These are phyloP conservation scores for Lucilia cuprina DNA, from an alignment of 1,140 invertebrate genomes.

Conservation along the genomic window DNA sequence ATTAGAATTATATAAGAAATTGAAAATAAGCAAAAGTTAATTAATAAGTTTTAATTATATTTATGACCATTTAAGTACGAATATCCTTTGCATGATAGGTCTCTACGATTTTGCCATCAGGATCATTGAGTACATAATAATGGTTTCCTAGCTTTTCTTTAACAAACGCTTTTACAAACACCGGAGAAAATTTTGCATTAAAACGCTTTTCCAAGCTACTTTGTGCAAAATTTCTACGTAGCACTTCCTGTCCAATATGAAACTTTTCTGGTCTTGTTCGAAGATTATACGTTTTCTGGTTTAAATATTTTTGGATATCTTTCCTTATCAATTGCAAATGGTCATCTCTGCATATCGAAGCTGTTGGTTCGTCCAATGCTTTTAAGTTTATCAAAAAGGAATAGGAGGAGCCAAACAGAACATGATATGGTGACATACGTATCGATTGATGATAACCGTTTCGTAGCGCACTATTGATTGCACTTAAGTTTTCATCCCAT, in stretches of 20 bases:
- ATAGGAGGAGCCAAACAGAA: neutral
- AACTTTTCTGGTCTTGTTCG: neutral
- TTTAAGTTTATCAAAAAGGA: neutral
- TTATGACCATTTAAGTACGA: neutral
- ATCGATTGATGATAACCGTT: conserved; percentile 30
- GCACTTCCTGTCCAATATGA: too few relatives aligned
- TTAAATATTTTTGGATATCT: neutral
- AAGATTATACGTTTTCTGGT: neutral
- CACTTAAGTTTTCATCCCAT: conserved; percentile 41
- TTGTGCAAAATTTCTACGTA: neutral
- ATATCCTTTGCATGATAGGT: too few relatives aligned
- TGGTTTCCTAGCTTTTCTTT: neutral
- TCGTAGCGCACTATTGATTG: conserved; percentile 38
- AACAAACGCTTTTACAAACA: neutral
- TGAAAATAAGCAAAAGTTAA: too few relatives aligned
- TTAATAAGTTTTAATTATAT: too few relatives aligned
- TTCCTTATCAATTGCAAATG: neutral
- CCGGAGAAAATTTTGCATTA: neutral
- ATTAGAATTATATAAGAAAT: too few relatives aligned
- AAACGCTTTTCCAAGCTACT: neutral
- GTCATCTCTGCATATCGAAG: neutral
- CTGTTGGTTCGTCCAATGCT: neutral
- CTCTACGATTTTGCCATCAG: neutral
- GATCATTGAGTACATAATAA: neutral
- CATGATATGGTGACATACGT: neutral